Base-by-base conservation (phyloP, 2,888 invertebrate species). In the Lithodes maja region DNA sequence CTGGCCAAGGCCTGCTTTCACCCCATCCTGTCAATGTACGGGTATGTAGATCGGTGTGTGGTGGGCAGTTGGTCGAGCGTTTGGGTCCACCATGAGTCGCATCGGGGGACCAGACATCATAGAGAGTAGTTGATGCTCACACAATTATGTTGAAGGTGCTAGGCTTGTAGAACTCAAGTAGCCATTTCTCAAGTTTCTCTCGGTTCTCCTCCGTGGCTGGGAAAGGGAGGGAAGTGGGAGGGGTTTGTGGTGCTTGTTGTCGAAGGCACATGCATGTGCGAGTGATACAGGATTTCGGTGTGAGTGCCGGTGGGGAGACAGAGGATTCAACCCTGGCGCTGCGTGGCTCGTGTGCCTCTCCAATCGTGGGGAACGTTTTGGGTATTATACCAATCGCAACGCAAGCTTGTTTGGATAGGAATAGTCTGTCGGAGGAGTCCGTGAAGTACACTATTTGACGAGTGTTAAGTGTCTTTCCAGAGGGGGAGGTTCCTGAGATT, bases 141-240 rank as follows among this genome's bases (percentile, higher is more conserved):
- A n/a, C n/a, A n/a, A n/a, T 81, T 15, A 83, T 52, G 49, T 50
- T 87, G 49, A 87, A 87, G 12, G 75, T 87, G 83, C 83, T 86
- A 9, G 53, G 52, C 15, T 69, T 79, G 86, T 86, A 85, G 54
- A 55, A 52, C 3, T 83, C 50, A 7, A 80, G 80, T n/a, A 86
- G 52, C 15, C 12, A 86, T 17, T 49, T 53, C 68, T 86, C 80
- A 12, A 86, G 86, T 69, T 61, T 80, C 15, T 82, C 69, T 5
- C 81, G 7, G 82, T 87, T 87, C 49, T 1, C 77, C 75, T 87
- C 77, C n/a, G 50, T 84, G 3, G 83, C 87, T 49, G 83, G 78
- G 69, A 52, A 83, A 49, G 83, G 83, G 7, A 87, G 17, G 50
- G 33, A 33, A 3, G 69, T 49, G 9, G 78, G 1, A 1, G 77